A percentile compares a stretch with the other conserved stretches of the same genome.
Evolutionary conservation across 2,797 vertebrate genomes (phyloP).

Genomic region (Peromyscus nudipes): DNA sequence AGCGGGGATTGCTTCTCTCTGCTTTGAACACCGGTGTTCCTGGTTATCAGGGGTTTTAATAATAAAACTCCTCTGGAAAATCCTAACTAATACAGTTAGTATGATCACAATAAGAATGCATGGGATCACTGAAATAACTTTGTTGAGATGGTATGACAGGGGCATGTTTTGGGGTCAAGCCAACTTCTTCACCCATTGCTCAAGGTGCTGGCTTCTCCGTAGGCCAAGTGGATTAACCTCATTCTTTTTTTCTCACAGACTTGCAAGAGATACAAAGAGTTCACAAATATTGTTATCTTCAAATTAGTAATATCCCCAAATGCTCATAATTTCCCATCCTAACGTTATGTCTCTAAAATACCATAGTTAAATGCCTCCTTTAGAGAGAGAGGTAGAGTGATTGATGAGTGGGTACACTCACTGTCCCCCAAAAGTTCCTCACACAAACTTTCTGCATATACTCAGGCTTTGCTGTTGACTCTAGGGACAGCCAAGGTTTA

Average conservation of each 20-base stretch:
- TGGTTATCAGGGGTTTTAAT: not conserved
- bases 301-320: not conserved
- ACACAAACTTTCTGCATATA: not conserved
- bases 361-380: not conserved
- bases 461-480: not conserved
- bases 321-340: not conserved
- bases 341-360: constrained; percentile 11
- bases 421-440: not conserved
- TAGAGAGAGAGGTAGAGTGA: not conserved
- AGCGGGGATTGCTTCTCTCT: not conserved
- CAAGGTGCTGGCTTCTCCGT: not conserved
- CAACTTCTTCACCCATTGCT: not conserved
- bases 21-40: not conserved
- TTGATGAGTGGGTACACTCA: not conserved
- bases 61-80: not conserved
- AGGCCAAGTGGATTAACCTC: not conserved
- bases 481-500: not conserved
- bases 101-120: not conserved
- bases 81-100: not conserved
- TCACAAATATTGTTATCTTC: not conserved
- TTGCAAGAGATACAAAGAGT: not conserved
- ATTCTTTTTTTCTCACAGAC: not conserved
- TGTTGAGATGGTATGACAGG: not conserved
- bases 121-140: not conserved
- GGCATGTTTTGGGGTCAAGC: not conserved